Evolutionary conservation across 2,113 vertebrate genomes (phyloP), one percentile per base, ranked within the genome.

Genomic region (Hippolais icterina): DNA sequence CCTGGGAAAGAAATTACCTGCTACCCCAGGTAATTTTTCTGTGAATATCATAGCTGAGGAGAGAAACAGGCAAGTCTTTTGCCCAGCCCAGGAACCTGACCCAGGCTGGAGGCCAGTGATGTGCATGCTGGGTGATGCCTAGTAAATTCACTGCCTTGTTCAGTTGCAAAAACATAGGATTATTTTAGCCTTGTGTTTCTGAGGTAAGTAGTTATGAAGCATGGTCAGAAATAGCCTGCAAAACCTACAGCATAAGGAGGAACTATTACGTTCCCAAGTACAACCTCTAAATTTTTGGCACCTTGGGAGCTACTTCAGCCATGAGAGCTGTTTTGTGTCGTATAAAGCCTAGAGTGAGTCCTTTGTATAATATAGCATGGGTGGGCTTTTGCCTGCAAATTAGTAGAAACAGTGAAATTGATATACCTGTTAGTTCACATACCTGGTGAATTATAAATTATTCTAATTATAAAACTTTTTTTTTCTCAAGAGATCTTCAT

Each of bases 381-480:
- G 28, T 65, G 53, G 44, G 39, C 68, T 65, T 81, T 61, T 82
- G 44, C 61, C 65, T 76, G 61, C 31, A 3, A 75, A 72, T 74
- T 89, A 80, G 74, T 64, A 59, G 47, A 89, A 85, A 68, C 8
- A 27, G 19, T 41, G 52, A 49, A 70, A 54, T 91, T 94, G 76
- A 74, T 79, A 33, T 65, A 81, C 37, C 35, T 90, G 46, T 83
- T 91, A 95, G 68, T 69, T 92, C 53, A 74, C 17, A 64, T 79
- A 86, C 15, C 39, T 82, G 85, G 72, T 95, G 78, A 87, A 94
- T 96, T 91, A 59, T 49, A 92, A 96, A 57, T 71, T 90, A 53
- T 65, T 69, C 54, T 97, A 96, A 96, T 90, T 96, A 69, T 57
- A 72, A 96, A 86, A 31, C 28, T 84, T 91, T 12, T 42, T 84